Evolutionary conservation across 2,797 vertebrate genomes (phyloP).

Genomic region (Psittacula derbiana): DNA sequence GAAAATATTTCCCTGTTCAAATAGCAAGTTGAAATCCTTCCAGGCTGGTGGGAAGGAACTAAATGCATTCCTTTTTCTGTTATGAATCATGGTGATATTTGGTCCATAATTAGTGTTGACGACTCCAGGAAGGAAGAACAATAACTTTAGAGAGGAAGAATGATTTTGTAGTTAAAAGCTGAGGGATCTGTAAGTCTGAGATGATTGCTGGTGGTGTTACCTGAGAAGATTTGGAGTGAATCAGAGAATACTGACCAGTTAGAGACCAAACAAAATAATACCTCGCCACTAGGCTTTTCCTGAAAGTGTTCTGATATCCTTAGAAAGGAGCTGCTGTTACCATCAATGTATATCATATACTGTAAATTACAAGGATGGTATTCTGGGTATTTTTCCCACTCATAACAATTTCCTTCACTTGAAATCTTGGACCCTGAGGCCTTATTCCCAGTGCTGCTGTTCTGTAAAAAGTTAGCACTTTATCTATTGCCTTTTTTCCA

Average conservation of each 20-base stretch:
- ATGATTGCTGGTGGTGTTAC: background rate
- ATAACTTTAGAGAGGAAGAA: background rate
- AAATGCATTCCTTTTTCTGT: background rate
- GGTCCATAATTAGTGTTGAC: background rate
- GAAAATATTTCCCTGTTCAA: background rate
- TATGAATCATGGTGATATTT: background rate
- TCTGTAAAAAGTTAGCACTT: background rate
- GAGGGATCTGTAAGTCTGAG: background rate
- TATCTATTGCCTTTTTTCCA: background rate
- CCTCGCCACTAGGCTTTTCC: accelerated
- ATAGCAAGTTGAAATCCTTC: background rate
- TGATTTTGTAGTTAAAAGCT: background rate
- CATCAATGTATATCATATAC: background rate
- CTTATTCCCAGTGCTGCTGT: background rate
- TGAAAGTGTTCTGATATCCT: background rate
- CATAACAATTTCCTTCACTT: background rate
- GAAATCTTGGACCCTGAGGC: background rate
- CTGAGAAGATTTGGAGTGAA: background rate
- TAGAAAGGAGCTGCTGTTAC: background rate
- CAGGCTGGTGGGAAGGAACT: background rate
- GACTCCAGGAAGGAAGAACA: background rate
- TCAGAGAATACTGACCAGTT: background rate
- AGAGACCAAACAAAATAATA: background rate
- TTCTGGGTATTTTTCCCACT: background rate
- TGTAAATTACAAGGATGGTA: background rate